Evolutionary conservation across 2,888 invertebrate species (phyloP), one percentile per base, ranked within the genome.

Genomic region (Lasioglossum marginatum): DNA sequence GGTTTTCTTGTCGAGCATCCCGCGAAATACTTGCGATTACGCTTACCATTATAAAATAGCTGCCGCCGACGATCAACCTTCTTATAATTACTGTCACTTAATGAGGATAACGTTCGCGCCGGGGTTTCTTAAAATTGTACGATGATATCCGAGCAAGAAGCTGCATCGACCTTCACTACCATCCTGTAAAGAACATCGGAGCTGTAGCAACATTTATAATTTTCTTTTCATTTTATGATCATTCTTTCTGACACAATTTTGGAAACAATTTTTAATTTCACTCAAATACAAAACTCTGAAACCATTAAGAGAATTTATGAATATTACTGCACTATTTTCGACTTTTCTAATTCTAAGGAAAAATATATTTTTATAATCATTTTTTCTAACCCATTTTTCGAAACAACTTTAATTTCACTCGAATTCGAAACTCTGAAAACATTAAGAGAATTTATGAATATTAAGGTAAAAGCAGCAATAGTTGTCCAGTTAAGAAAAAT

Each of bases 81-180:
- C 66, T 76, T 79, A 63, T 86, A 86, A 83, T 88, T 81, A 70
- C 74, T 31, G 45, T 52, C 70, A 63, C 77, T 80, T 76, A 57
- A 76, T 68, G 68, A 60, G 77, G 70, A 66, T 60, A 19, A 72
- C 73, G 66, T 82, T 82, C 78, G 70, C 48, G 71, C 70, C 57
- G 57, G 57, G n/a, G n/a, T 57, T 57, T 57, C n/a, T 57, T 57
- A 57, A 57, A 57, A 57, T 57, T n/a, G 57, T 57, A 4, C 12
- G 57, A 57, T 57, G n/a, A 57, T 57, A 57, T 57, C n/a, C n/a
- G n/a, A n/a, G 57, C 57, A 57, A n/a, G n/a, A 57, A n/a, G 10
- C 12, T 57, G 12, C 57, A 4, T 4, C 10, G 57, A n/a, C n/a
- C n/a, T 57, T n/a, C 12, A n/a, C n/a, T 3, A n/a, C 23, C 57